A percentile compares a stretch with the other conserved stretches of the same genome.
phyloP scores from a whole-genome alignment of 2,797 vertebrate genomes.

The Arnoldichthys spilopterus region DNA sequence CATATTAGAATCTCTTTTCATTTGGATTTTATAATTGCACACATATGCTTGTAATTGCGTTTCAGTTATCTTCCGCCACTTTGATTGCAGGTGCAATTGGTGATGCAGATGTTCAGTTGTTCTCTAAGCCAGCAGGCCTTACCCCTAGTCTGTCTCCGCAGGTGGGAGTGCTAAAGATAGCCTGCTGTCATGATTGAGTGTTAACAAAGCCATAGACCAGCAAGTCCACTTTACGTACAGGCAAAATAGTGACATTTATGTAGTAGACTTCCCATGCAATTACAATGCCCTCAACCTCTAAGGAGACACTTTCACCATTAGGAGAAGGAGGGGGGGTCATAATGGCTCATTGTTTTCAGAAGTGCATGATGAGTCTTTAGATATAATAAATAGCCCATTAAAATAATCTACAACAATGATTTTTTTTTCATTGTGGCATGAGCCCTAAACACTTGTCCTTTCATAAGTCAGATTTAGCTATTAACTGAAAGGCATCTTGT shows the following conservation, averaged over 20 bases:
- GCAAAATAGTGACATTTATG: slow-evolving; percentile 27
- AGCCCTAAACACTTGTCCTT: neutral
- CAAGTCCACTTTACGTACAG: slow-evolving; percentile 30
- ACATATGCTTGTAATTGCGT: slow-evolving; percentile 44
- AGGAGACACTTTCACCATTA: slow-evolving; percentile 25
- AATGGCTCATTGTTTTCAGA: neutral
- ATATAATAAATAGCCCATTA: slow-evolving; percentile 5
- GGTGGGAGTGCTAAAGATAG: slow-evolving; percentile 47
- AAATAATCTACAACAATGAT: neutral
- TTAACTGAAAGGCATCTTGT: too few species aligned
- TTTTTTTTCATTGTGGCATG: neutral
- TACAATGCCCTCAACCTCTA: slow-evolving; percentile 15
- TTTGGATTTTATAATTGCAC: slow-evolving; percentile 38
- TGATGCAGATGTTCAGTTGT: slow-evolving; percentile 52
- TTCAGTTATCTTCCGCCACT: slow-evolving; percentile 44
- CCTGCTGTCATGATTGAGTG: slow-evolving; percentile 25
- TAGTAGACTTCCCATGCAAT: slow-evolving; percentile 25
- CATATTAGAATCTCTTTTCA: slow-evolving; percentile 31
- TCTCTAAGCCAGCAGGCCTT: slow-evolving; percentile 43
- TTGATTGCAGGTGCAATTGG: slow-evolving; percentile 46
- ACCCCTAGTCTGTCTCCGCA: slow-evolving; percentile 38
- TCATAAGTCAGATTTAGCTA: neutral
- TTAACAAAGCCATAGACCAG: slow-evolving; percentile 31
- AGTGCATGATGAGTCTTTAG: neutral
- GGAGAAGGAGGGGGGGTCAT: neutral